Conservation (phyloP, 2,113 vertebrate genomes). For the Nannospalax galili region DNA sequence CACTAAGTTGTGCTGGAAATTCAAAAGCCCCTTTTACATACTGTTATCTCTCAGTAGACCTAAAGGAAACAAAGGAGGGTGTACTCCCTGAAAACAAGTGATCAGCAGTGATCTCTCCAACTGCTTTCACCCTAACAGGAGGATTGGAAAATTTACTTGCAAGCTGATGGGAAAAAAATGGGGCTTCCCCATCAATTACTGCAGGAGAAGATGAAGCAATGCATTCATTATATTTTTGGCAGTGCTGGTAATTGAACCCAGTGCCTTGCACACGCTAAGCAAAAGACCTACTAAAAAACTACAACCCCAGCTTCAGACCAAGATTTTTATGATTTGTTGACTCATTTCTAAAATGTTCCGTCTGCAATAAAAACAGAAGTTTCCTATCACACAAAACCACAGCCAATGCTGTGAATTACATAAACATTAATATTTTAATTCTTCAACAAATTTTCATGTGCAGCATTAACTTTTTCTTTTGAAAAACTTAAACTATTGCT, state of each 20-base stretch:
- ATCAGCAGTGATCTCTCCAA: neutral
- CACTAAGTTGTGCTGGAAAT: neutral
- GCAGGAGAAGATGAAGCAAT: neutral
- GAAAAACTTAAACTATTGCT: neutral
- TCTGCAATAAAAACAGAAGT: neutral
- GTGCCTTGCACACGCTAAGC: neutral
- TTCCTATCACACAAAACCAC: neutral
- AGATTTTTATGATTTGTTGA: neutral
- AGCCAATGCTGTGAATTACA: neutral
- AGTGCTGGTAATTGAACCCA: neutral
- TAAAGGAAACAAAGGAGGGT: neutral
- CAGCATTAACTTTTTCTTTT: constrained; percentile 3
- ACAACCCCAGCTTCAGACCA: neutral
- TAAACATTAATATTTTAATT: neutral
- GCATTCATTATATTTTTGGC: neutral
- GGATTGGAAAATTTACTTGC: neutral
- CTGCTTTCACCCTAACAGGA: neutral
- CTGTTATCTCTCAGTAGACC: neutral
- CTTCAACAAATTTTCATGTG: neutral
- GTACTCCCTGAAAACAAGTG: constrained; percentile 29
- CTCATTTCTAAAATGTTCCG: neutral
- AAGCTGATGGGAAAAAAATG: neutral
- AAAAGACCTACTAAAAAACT: neutral
- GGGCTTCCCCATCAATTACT: neutral
- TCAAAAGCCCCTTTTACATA: neutral